These are phyloP conservation scores for Gymnodraco acuticeps DNA, from an alignment of 2,797 vertebrate genomes.

Conservation along the genomic window DNA sequence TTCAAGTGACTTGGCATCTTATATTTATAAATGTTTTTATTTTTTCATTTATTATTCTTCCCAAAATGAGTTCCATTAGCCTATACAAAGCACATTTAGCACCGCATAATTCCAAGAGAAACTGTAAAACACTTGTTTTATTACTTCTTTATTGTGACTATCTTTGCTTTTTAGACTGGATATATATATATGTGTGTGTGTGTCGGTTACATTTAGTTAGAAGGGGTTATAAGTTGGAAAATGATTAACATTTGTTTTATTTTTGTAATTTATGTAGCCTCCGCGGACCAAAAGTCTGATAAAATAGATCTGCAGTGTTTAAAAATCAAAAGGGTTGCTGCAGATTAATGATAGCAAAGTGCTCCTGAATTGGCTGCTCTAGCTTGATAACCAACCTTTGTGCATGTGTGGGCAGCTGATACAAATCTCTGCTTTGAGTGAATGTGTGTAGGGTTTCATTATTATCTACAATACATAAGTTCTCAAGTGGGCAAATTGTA, in stretches of 20 bases:
- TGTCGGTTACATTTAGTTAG: not conserved
- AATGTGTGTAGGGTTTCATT: slow-evolving; percentile 34
- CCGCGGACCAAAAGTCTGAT: not conserved
- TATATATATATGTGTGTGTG: not conserved
- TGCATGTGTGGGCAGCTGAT: slow-evolving; percentile 45
- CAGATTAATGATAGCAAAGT: slow-evolving; percentile 13
- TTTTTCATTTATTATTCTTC: slow-evolving; percentile 24
- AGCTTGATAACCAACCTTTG: slow-evolving; percentile 35
- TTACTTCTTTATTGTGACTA: not conserved
- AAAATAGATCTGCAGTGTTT: slow-evolving; percentile 16
- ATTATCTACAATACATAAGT: slow-evolving; percentile 47
- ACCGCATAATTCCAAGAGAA: not conserved
- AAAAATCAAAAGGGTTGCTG: not conserved
- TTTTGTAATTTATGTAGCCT: slow-evolving; percentile 3
- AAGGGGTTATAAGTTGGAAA: slow-evolving; percentile 12
- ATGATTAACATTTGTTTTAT: slow-evolving; percentile 9
- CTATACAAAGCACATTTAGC: slow-evolving; percentile 14
- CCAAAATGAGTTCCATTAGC: slow-evolving; percentile 1
- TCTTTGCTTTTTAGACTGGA: not conserved
- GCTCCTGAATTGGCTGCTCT: slow-evolving; percentile 17
- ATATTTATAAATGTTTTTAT: not conserved
- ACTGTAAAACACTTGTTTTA: not conserved
- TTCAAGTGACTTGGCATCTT: slow-evolving; percentile 7
- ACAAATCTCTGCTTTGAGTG: slow-evolving; percentile 39
- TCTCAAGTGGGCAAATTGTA: slow-evolving; percentile 25